A percentile compares a stretch with the other conserved stretches of the same genome.
phyloP scores from a whole-genome alignment of 2,113 vertebrate genomes.

The Acrocephalus arundinaceus region DNA sequence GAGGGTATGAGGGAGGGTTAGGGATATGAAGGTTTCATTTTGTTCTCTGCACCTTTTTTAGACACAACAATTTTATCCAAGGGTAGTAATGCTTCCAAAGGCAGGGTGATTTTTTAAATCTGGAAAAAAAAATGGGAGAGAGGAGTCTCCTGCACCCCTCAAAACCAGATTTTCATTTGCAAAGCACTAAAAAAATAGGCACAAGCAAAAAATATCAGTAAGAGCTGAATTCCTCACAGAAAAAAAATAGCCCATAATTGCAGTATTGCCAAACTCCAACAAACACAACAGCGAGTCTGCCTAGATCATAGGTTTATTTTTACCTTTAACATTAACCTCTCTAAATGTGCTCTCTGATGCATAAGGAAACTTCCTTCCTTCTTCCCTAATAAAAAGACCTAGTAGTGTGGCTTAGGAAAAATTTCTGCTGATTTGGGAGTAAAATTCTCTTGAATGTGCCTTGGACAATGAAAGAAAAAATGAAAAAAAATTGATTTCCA shows the following conservation, averaged over 20 bases:
- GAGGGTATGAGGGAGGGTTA: neutral
- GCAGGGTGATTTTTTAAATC: rapidly evolving
- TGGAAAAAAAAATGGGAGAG: neutral
- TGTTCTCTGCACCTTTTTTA: neutral
- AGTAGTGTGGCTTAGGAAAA: neutral
- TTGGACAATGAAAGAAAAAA: neutral
- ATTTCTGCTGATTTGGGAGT: neutral
- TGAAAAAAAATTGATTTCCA: neutral
- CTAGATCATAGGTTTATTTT: neutral
- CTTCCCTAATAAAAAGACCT: neutral
- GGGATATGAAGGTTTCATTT: neutral
- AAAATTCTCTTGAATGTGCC: neutral
- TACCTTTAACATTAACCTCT: neutral
- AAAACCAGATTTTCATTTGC: neutral
- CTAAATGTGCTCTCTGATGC: neutral
- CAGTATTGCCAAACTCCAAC: neutral
- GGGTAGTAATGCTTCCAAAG: neutral
- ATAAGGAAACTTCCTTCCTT: neutral
- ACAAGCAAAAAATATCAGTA: neutral
- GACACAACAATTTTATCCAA: neutral
- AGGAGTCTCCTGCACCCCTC: neutral
- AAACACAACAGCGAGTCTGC: neutral
- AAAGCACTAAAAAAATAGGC: neutral
- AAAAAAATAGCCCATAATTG: neutral
- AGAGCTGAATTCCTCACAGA: neutral